These are phyloP conservation scores for Caenorhabditis afra DNA, from an alignment of 2,888 invertebrate species.

Conservation along the genomic window DNA sequence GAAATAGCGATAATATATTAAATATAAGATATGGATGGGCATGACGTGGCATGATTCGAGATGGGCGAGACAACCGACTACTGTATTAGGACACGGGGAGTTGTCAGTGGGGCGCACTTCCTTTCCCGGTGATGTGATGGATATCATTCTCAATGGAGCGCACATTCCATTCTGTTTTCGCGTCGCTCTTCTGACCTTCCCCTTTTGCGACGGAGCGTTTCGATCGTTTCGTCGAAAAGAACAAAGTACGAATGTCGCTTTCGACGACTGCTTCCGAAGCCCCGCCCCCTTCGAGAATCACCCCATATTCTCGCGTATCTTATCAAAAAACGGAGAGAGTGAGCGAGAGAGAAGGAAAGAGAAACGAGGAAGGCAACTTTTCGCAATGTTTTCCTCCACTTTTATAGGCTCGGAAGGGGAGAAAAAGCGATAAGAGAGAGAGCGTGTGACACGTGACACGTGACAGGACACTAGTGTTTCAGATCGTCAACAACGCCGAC, in stretches of 20 bases:
- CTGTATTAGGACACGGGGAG: too few relatives aligned
- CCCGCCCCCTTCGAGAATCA: too few relatives aligned
- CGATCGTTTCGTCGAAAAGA: neutral
- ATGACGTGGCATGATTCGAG: too few relatives aligned
- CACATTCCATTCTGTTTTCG: too few relatives aligned
- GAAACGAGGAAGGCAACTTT: conserved; percentile 1
- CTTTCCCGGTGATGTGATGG: too few relatives aligned
- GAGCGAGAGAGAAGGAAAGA: neutral
- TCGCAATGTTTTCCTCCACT: conserved; percentile 28
- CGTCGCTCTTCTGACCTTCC: too few relatives aligned
- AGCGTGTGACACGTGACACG: neutral
- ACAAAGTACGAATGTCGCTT: conserved; percentile 1
- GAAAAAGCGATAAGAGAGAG: conserved; percentile 5
- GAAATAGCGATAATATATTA: too few relatives aligned
- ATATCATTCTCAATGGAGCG: too few relatives aligned
- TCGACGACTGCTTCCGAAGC: too few relatives aligned
- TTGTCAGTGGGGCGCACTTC: too few relatives aligned
- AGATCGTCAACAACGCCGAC: conserved; percentile 57
- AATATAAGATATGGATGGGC: too few relatives aligned
- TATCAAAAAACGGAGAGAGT: conserved; percentile 15
- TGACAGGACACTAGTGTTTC: conserved; percentile 15
- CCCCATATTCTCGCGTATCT: conserved; percentile 6
- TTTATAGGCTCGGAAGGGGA: conserved; percentile 4
- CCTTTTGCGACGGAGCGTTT: neutral
- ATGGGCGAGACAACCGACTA: too few relatives aligned